Base-by-base conservation (phyloP, 2,797 vertebrate species). In the Eulemur mongoz region DNA sequence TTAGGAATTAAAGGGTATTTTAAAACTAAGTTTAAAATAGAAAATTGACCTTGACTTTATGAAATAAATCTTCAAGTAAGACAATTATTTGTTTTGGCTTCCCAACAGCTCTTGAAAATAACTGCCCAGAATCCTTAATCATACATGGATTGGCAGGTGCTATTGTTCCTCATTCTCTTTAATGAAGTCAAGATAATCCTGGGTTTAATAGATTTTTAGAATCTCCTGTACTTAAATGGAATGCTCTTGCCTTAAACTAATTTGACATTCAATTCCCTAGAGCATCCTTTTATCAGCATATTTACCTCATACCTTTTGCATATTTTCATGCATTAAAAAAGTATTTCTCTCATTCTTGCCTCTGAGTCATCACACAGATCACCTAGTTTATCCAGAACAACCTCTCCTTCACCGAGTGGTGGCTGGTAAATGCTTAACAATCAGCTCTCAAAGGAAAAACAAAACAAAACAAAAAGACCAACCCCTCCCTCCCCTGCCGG, bases 21-120 rank as follows among this genome's bases (percentile, higher is more conserved):
- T 32, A 82, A 81, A 92, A 95, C 30, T 52, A 86, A 70, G 13
- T 30, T 96, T 72, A 54, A 89, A 82, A 54, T 90, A 70, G 18
- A 91, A 95, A 85, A 69, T 27, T 48, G 45, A 76, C 52, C 65
- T 92, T 89, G 67, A 87, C 2, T 88, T 93, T 85, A 75, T 50
- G 70, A 83, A 35, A 2, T 83, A 82, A 85, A 27, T 89, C 70
- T 61, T 89, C 1, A 23, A 83, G 7, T 88, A 81, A 94, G 59
- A 23, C 30, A 80, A 13, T 48, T 25, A 52, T 85, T 93, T 83
- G 17, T 85, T 91, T 38, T 22, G 27, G n/a, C 17, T 52, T 70
- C 45, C 70, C n/a, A 67, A 61, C 78, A 83, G 18, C 20, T 48
- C 13, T 91, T 93, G 40, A 72, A 94, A 61, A 48, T 45, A 82